Evolutionary conservation across 2,113 vertebrate species (phyloP).

Genomic region (Egretta garzetta): DNA sequence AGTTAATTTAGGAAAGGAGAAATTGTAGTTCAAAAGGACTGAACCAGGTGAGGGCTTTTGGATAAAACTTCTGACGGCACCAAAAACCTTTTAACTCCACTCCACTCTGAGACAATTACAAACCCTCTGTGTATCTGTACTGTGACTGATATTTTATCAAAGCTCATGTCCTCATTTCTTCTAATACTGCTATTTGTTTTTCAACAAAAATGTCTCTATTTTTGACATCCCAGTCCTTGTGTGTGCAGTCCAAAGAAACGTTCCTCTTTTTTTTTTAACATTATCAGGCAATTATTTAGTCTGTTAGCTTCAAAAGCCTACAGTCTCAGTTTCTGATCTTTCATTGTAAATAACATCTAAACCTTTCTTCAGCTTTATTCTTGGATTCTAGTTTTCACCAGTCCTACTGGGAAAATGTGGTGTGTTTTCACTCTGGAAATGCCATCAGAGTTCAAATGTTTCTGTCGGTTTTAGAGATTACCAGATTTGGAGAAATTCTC

Average conservation of each 20-base stretch:
- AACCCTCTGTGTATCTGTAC: neutral
- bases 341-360: neutral
- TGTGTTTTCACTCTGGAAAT: neutral
- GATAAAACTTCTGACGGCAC: neutral
- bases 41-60: neutral
- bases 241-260: neutral
- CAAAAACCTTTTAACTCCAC: neutral
- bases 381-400: neutral
- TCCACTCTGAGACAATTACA: neutral
- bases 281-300: neutral
- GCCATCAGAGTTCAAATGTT: neutral
- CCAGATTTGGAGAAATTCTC: neutral
- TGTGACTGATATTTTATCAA: neutral
- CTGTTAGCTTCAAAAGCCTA: neutral
- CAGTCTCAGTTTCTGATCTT: neutral
- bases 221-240: neutral
- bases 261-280: neutral
- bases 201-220: neutral
- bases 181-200: neutral
- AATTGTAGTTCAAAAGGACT: neutral
- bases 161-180: neutral
- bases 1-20: neutral
- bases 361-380: neutral
- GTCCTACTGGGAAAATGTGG: accelerated
- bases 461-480: neutral